A percentile compares a stretch with the other conserved stretches of the same genome.
These are phyloP conservation scores for Thelohanellus kitauei DNA, from an alignment of 30 jellyfish, hydroid and myxozoan species.

Conservation along the genomic window DNA sequence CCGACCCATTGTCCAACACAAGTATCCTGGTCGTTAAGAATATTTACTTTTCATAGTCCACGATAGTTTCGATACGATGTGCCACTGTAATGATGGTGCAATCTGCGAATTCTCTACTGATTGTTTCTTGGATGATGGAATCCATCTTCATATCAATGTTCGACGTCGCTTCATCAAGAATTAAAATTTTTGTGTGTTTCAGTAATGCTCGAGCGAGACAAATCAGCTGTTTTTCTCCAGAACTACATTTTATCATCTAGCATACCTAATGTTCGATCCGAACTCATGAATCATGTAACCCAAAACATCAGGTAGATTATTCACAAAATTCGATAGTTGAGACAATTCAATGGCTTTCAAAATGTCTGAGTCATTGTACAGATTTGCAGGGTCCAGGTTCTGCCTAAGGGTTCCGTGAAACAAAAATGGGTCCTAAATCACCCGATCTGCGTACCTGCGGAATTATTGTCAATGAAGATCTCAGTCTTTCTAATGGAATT, in stretches of 20 bases:
- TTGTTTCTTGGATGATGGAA: conserved; percentile 41
- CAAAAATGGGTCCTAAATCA: conserved; percentile 55
- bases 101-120: conserved; percentile 32
- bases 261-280: conserved; percentile 59
- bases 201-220: conserved; percentile 89
- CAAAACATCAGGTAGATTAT: conserved; percentile 6
- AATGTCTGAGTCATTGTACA: conserved; percentile 23
- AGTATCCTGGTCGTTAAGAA: too few species aligned
- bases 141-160: conserved; percentile 85
- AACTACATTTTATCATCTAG: too few species aligned
- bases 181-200: conserved; percentile 22
- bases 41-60: conserved; percentile 80
- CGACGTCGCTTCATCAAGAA: conserved; percentile 89
- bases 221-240: conserved; percentile 83
- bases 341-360: conserved; percentile 67
- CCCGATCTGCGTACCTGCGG: conserved; percentile 32
- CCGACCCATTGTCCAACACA: conserved; percentile 28
- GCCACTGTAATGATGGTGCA: conserved; percentile 66
- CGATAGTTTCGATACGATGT: conserved; percentile 60
- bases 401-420: conserved; percentile 56
- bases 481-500: conserved; percentile 32
- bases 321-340: conserved; percentile 18
- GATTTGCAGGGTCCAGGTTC: conserved; percentile 43
- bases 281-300: conserved; percentile 27
- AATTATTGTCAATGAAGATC: conserved; percentile 47